Percentiles rank a stretch among this genome's conserved stretches.
These are phyloP conservation scores for Heliconius erato DNA, from an alignment of 2,888 invertebrate species.

Conservation along the genomic window DNA sequence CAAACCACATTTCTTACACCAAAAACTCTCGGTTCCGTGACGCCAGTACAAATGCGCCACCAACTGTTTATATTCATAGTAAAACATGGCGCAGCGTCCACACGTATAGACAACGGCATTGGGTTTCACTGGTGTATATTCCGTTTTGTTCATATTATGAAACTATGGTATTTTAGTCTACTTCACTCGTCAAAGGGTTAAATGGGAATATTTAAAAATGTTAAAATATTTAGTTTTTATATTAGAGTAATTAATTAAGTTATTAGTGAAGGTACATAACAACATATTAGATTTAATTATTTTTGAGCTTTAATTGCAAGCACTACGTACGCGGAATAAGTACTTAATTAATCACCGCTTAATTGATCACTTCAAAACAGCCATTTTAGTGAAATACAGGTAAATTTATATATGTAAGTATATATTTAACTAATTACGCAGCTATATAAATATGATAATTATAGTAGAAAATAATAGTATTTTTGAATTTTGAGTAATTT, in stretches of 20 bases:
- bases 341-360: conserved; percentile 14
- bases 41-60: conserved; percentile 75
- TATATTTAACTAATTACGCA: not conserved
- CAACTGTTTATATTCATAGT: conserved; percentile 66
- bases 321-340: not conserved
- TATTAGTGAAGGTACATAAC: not conserved
- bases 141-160: conserved; percentile 39
- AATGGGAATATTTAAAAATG: not conserved
- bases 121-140: not conserved
- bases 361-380: not conserved
- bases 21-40: conserved; percentile 71
- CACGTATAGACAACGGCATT: conserved; percentile 59
- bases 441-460: not conserved
- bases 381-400: not conserved
- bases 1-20: conserved; percentile 64
- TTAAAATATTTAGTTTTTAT: conserved; percentile 12
- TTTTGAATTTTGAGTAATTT: not conserved
- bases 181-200: conserved; percentile 22
- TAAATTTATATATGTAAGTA: not conserved
- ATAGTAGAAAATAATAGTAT: not conserved
- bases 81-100: conserved; percentile 65
- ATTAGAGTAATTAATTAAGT: conserved; percentile 3
- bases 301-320: conserved; percentile 6
- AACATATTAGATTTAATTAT: conserved; percentile 16
- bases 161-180: not conserved